These are phyloP conservation scores for Myxocyprinus asiaticus DNA, from an alignment of 2,113 vertebrate species.

Conservation along the genomic window DNA sequence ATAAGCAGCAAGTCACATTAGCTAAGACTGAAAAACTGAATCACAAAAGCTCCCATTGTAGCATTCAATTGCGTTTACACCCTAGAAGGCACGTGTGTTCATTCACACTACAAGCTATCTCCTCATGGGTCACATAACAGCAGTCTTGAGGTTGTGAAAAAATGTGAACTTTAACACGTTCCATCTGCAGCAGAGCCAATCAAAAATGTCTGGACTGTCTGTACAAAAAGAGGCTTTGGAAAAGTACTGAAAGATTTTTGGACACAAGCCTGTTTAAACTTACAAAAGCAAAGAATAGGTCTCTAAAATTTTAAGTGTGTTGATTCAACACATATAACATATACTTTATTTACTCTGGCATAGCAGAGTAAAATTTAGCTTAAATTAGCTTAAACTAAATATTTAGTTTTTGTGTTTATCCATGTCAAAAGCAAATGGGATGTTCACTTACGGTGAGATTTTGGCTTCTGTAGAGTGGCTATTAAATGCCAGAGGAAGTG, in stretches of 20 bases:
- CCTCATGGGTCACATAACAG: not conserved
- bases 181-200: slow-evolving; percentile 1
- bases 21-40: too few species aligned
- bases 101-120: not conserved
- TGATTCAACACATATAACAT: slow-evolving; percentile 41
- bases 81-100: too few species aligned
- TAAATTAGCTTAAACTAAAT: slow-evolving; percentile 1
- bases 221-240: slow-evolving; percentile 29
- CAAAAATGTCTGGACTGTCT: not conserved
- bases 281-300: slow-evolving; percentile 37
- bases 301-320: slow-evolving; percentile 10
- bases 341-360: slow-evolving; percentile 24
- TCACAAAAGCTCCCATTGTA: too few species aligned
- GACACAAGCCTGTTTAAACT: slow-evolving; percentile 35
- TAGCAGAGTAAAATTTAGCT: slow-evolving; percentile 23
- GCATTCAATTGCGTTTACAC: too few species aligned
- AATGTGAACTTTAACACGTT: slow-evolving; percentile 2
- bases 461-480: not conserved
- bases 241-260: slow-evolving; percentile 41
- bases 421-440: not conserved
- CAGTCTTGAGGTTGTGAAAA: slow-evolving; percentile 2
- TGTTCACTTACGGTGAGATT: not conserved
- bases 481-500: not conserved
- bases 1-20: too few species aligned
- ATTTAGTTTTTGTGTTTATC: slow-evolving; percentile 16